These are phyloP conservation scores for Papilio dardanus DNA, from an alignment of 1,140 invertebrate species.

Conservation along the genomic window DNA sequence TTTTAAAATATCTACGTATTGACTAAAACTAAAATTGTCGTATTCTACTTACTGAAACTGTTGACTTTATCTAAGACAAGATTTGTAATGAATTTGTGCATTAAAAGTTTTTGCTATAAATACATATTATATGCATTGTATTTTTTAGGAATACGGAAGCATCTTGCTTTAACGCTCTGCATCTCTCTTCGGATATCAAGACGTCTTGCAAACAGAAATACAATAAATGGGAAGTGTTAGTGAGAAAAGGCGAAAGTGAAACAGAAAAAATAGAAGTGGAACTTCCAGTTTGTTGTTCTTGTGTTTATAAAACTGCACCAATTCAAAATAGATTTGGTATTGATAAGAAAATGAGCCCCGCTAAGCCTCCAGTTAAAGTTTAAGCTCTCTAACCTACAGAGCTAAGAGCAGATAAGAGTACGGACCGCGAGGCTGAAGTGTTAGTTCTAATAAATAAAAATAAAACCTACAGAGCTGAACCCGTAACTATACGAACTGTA, in stretches of 20 bases:
- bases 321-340: conserved; percentile 8
- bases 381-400: too few relatives aligned
- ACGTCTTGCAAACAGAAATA: conserved; percentile 48
- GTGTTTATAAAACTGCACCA: conserved; percentile 36
- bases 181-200: conserved; percentile 11
- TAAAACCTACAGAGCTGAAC: too few relatives aligned
- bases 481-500: too few relatives aligned
- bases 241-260: conserved; percentile 41
- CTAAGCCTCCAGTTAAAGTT: neutral
- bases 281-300: conserved; percentile 46
- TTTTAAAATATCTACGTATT: neutral
- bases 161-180: conserved; percentile 42
- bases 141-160: conserved; percentile 42
- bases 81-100: too few relatives aligned
- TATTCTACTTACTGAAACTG: neutral
- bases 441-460: too few relatives aligned
- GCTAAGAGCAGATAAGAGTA: too few relatives aligned
- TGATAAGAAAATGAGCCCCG: neutral
- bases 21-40: neutral
- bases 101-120: neutral
- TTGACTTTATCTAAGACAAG: too few relatives aligned
- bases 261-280: conserved; percentile 41
- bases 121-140: neutral
- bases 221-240: conserved; percentile 42
- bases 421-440: too few relatives aligned